Percentiles rank a stretch among this genome's conserved stretches.
Evolutionary conservation across 2,888 invertebrate species (phyloP).

Genomic region (Ophion costatus): DNA sequence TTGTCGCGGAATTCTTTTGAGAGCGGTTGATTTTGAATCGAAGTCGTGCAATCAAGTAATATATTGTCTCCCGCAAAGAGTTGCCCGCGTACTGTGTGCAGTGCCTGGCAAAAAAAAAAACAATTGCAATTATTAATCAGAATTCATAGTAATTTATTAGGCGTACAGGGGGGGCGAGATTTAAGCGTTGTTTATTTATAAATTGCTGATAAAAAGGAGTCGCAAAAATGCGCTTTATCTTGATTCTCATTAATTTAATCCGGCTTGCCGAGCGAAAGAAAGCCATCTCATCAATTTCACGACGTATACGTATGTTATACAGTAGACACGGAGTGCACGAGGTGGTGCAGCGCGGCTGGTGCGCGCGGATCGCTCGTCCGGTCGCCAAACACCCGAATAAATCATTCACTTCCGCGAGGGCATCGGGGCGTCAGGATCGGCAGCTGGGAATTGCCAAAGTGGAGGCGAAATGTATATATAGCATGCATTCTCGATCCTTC

Average conservation of each 20-base stretch:
- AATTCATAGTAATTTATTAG: background rate
- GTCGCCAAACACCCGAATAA: constrained; percentile 58
- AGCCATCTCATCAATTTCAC: constrained; percentile 43
- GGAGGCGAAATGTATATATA: constrained; percentile 24
- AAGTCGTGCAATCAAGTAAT: no score
- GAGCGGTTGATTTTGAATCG: no score
- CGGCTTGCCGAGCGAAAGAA: constrained; percentile 27
- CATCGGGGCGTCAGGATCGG: constrained; percentile 56
- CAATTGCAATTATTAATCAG: background rate
- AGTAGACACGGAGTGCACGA: background rate
- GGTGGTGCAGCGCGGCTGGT: constrained; percentile 28
- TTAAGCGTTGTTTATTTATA: background rate
- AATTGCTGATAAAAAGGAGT: background rate
- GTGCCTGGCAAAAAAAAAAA: background rate
- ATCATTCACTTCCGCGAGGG: constrained; percentile 64
- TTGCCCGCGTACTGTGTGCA: no score
- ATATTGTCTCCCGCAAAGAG: no score
- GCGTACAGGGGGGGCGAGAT: background rate
- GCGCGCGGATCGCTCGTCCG: constrained; percentile 53
- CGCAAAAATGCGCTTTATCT: constrained; percentile 8
- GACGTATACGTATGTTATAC: constrained; percentile 7
- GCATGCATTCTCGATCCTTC: constrained; percentile 39
- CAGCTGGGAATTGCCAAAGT: constrained; percentile 57
- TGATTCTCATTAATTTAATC: constrained; percentile 34
- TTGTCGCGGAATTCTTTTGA: no score